These are phyloP conservation scores for Autographa pulchrina DNA, from an alignment of 2,888 invertebrate species.

Conservation along the genomic window DNA sequence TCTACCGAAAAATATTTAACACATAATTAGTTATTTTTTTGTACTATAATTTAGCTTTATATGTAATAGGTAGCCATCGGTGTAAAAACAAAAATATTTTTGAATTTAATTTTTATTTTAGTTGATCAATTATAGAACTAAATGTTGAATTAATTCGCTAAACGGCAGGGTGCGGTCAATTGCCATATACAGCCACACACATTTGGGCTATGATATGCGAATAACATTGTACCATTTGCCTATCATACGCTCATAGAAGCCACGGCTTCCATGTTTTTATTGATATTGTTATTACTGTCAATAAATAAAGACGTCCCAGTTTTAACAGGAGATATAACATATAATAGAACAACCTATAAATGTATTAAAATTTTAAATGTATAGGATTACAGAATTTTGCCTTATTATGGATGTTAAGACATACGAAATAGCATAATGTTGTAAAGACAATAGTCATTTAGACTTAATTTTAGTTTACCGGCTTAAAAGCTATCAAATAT, in stretches of 20 bases:
- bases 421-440: conserved; percentile 46
- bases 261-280: conserved; percentile 20
- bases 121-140: too few relatives aligned
- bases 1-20: too few relatives aligned
- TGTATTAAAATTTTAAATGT: conserved; percentile 20
- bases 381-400: conserved; percentile 51
- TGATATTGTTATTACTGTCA: conserved; percentile 38
- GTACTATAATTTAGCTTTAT: too few relatives aligned
- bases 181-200: too few relatives aligned
- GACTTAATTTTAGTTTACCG: conserved; percentile 25
- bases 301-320: conserved; percentile 36
- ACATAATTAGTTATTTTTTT: too few relatives aligned
- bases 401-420: conserved; percentile 55
- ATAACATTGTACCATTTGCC: background rate
- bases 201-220: too few relatives aligned
- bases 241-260: conserved; percentile 11
- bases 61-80: too few relatives aligned
- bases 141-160: too few relatives aligned
- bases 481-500: conserved; percentile 35
- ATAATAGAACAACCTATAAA: conserved; percentile 6
- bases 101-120: too few relatives aligned
- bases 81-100: too few relatives aligned
- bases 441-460: conserved; percentile 42
- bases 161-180: too few relatives aligned
- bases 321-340: conserved; percentile 9